Evolutionary conservation across 92 coral and sea anemone genomes (phyloP).

Genomic region (Paramuricea clavata): DNA sequence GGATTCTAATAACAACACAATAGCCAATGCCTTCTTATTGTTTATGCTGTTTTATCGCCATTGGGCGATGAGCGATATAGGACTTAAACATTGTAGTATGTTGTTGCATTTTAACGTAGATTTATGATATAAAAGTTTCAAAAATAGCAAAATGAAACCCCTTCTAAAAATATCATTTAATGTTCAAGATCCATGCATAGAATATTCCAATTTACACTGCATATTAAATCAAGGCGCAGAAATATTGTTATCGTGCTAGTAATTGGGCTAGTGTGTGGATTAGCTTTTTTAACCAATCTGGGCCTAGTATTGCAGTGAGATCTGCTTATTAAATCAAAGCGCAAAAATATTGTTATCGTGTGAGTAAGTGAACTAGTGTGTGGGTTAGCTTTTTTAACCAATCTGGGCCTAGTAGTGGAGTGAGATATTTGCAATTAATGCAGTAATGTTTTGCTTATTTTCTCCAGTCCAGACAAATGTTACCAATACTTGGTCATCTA

Average conservation of each 20-base stretch:
- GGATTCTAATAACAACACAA: too few relatives aligned
- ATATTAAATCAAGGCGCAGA: too few relatives aligned
- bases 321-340: not conserved
- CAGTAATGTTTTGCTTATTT: constrained; percentile 10
- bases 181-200: too few relatives aligned
- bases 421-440: not conserved
- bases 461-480: constrained; percentile 89
- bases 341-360: not conserved
- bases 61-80: too few relatives aligned
- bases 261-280: not conserved
- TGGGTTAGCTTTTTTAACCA: not conserved
- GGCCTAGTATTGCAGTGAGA: not conserved
- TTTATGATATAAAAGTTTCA: too few relatives aligned
- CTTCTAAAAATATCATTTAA: too few relatives aligned
- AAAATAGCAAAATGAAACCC: too few relatives aligned
- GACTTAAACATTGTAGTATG: too few relatives aligned
- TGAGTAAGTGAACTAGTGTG: not conserved
- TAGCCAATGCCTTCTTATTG: too few relatives aligned
- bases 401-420: not conserved
- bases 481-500: constrained; percentile 89
- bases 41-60: too few relatives aligned
- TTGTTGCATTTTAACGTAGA: too few relatives aligned
- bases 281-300: not conserved
- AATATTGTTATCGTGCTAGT: not conserved
- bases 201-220: too few relatives aligned